Conservation (phyloP, 2,113 vertebrate genomes). For the Uria lomvia region DNA sequence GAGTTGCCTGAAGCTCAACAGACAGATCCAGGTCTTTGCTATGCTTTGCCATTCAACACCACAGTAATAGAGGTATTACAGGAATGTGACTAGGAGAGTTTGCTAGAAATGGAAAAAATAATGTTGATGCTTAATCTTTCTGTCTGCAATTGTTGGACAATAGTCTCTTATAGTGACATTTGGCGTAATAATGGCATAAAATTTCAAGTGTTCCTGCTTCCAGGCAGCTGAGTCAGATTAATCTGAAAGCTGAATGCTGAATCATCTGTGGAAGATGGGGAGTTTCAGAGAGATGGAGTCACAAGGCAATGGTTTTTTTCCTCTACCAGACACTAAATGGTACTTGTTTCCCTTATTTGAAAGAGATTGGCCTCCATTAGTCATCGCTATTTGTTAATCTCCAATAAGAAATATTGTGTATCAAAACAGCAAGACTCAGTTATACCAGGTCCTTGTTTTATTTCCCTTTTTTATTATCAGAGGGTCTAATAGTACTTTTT, state of each 20-base stretch:
- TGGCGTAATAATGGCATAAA: neutral
- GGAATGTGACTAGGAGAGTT: neutral
- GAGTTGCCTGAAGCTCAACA: neutral
- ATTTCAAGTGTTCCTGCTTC: neutral
- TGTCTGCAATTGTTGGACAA: neutral
- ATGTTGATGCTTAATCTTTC: neutral
- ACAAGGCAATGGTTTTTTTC: neutral
- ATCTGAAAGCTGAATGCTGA: neutral
- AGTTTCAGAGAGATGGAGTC: neutral
- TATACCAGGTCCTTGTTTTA: neutral
- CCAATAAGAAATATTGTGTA: neutral
- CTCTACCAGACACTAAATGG: neutral
- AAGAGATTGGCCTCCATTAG: neutral
- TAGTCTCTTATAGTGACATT: neutral
- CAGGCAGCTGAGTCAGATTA: constrained; percentile 15
- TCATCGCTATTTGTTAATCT: neutral
- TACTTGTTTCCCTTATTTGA: neutral
- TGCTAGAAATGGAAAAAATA: neutral
- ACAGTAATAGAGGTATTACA: neutral
- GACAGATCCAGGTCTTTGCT: neutral
- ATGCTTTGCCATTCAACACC: neutral
- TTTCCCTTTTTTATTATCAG: neutral
- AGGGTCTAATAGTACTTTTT: neutral
- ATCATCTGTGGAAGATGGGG: neutral
- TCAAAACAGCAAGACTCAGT: neutral